phyloP scores from a whole-genome alignment of 2,888 invertebrate species.

The Chalcosyrphus nemorum region DNA sequence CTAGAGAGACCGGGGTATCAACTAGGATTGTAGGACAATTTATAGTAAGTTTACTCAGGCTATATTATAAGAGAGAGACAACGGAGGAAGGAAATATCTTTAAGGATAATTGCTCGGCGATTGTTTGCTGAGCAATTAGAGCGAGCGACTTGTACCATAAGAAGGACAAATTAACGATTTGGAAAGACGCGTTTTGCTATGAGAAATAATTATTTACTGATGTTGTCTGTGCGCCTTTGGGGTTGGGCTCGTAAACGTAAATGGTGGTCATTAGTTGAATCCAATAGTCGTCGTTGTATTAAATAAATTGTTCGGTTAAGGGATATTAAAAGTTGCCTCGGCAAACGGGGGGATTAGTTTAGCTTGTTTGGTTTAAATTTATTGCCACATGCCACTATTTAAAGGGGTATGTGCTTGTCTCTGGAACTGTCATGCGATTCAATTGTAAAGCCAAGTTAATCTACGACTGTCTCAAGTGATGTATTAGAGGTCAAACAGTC shows the following conservation, averaged over 20 bases:
- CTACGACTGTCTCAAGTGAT: background rate
- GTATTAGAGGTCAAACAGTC: background rate
- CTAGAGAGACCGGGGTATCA: conserved; percentile 39
- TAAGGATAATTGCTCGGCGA: conserved; percentile 57
- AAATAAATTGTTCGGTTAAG: conserved; percentile 36
- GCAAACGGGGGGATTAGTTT: background rate
- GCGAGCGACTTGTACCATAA: conserved; percentile 31
- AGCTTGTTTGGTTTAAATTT: background rate
- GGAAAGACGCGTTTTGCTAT: conserved; percentile 41
- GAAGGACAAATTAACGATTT: conserved; percentile 48
- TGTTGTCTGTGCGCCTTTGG: background rate
- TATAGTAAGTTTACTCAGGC: conserved; percentile 15
- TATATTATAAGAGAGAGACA: background rate
- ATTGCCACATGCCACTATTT: background rate
- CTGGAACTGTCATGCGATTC: background rate
- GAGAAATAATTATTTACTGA: conserved; percentile 46
- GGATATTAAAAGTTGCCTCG: background rate
- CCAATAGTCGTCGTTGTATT: conserved; percentile 40
- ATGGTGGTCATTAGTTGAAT: conserved; percentile 59
- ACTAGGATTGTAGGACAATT: conserved; percentile 43
- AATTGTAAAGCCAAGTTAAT: background rate
- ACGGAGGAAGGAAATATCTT: conserved; percentile 33
- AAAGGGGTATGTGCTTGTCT: background rate
- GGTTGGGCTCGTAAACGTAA: conserved; percentile 5
- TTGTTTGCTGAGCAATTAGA: conserved; percentile 58